Evolutionary conservation across 2,113 vertebrate species (phyloP).

Genomic region (Eleginops maclovinus): DNA sequence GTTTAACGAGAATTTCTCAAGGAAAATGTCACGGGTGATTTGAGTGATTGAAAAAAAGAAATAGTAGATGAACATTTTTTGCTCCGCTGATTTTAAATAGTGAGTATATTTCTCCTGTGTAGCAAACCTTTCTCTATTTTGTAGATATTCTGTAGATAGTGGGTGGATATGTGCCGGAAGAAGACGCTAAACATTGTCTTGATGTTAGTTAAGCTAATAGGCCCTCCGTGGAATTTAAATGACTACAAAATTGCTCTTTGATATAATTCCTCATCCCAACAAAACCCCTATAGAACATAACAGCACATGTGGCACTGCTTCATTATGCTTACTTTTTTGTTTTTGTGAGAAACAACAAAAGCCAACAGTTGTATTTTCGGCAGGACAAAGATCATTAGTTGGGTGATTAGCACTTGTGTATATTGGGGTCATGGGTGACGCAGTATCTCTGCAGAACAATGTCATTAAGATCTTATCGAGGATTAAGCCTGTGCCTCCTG

Average conservation of each 20-base stretch:
- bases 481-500: conserved; percentile 64
- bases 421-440: conserved; percentile 68
- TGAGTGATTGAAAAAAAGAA: conserved; percentile 21
- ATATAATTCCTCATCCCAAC: conserved; percentile 54
- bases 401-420: conserved; percentile 73
- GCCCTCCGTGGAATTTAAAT: conserved; percentile 37
- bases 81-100: conserved; percentile 24
- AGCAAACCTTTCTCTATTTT: conserved; percentile 19
- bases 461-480: conserved; percentile 81
- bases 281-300: conserved; percentile 26
- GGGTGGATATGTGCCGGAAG: conserved; percentile 10
- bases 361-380: conserved; percentile 54
- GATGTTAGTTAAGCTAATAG: conserved; percentile 40
- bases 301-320: conserved; percentile 5
- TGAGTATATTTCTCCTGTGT: conserved; percentile 28
- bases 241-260: conserved; percentile 39
- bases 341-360: conserved; percentile 50
- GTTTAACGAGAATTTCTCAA: conserved; percentile 42
- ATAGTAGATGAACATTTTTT: conserved; percentile 13
- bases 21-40: conserved; percentile 17
- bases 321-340: conserved; percentile 28
- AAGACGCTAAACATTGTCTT: conserved; percentile 28
- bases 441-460: conserved; percentile 69
- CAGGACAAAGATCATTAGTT: conserved; percentile 74
- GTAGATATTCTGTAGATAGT: conserved; percentile 9